Evolutionary conservation across 2,797 vertebrate genomes (phyloP).

Genomic region (Pseudochaenichthys georgianus): DNA sequence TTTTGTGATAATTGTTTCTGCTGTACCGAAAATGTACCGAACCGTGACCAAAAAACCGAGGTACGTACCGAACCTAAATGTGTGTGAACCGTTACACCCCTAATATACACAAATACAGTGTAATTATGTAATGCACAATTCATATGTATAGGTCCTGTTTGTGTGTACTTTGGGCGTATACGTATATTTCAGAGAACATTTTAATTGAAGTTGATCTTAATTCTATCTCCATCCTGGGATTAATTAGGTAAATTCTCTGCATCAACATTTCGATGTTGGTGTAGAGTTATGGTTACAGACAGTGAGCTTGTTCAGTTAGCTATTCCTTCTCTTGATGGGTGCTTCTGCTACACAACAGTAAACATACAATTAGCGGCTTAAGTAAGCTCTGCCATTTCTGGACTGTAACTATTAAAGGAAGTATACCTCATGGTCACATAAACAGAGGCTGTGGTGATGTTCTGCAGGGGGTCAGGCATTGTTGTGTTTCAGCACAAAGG

Average conservation of each 20-base stretch:
- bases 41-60: too few relatives aligned
- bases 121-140: too few relatives aligned
- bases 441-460: slow-evolving; percentile 39
- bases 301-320: not conserved
- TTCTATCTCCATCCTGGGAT: not conserved
- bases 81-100: too few relatives aligned
- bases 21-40: too few relatives aligned
- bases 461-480: slow-evolving; percentile 41
- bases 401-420: slow-evolving; percentile 21
- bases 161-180: too few relatives aligned
- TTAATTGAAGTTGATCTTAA: too few relatives aligned
- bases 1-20: too few relatives aligned
- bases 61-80: too few relatives aligned
- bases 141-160: too few relatives aligned
- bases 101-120: too few relatives aligned
- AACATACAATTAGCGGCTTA: not conserved
- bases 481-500: slow-evolving; percentile 52
- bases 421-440: slow-evolving; percentile 31
- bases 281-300: not conserved
- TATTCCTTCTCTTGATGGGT: not conserved
- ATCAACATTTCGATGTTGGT: not conserved
- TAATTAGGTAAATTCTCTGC: not conserved
- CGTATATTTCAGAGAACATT: too few relatives aligned
- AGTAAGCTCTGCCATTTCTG: not conserved
- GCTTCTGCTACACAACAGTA: not conserved